These are phyloP conservation scores for Neogale vison DNA, from an alignment of 2,113 vertebrate genomes.

Conservation along the genomic window DNA sequence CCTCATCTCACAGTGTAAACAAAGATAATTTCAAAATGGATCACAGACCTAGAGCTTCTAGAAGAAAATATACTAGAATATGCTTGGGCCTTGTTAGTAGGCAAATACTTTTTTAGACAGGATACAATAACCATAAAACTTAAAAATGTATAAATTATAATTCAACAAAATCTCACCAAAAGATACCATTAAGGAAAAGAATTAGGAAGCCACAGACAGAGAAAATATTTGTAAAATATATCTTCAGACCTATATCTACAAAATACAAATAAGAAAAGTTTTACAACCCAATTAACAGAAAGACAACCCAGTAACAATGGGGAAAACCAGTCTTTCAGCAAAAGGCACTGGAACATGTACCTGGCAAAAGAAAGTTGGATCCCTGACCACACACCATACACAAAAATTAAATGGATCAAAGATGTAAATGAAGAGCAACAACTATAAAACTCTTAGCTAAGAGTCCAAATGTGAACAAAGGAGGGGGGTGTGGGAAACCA, in stretches of 20 bases:
- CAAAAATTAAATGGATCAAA: neutral
- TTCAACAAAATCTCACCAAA: neutral
- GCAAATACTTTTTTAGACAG: neutral
- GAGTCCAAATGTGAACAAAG: neutral
- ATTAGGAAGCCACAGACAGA: neutral
- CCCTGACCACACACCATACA: neutral
- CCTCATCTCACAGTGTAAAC: neutral
- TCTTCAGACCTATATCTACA: neutral
- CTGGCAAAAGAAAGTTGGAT: neutral
- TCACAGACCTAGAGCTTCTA: neutral
- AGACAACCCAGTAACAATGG: neutral
- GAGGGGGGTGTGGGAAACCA: neutral
- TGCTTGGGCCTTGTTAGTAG: neutral
- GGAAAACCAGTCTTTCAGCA: neutral
- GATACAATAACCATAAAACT: neutral
- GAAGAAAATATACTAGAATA: neutral
- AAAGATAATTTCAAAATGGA: neutral
- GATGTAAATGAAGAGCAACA: neutral
- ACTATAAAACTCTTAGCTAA: neutral
- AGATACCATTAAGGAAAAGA: neutral
- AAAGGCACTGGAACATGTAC: neutral
- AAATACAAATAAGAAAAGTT: neutral
- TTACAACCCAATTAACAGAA: neutral
- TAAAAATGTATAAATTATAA: neutral
- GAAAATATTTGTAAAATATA: neutral